phyloP scores from a whole-genome alignment of 1,140 invertebrate genomes.

The Neodiprion pinetum region DNA sequence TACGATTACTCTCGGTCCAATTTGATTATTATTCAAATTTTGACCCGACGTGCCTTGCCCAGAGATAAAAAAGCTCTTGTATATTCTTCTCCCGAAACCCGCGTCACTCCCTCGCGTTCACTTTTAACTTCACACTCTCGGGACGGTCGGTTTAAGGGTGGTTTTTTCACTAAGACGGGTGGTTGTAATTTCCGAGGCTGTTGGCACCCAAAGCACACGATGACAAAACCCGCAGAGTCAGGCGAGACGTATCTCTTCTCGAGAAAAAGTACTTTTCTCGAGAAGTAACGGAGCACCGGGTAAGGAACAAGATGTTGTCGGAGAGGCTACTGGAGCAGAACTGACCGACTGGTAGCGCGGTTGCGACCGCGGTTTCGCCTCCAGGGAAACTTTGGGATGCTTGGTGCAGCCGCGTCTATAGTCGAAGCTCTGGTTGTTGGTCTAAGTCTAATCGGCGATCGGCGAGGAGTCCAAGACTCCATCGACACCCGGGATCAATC shows the following conservation, averaged over 20 bases:
- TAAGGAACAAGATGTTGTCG: conserved; percentile 40
- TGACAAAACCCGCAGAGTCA: not conserved
- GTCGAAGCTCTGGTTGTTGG: not conserved
- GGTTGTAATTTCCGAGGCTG: not conserved
- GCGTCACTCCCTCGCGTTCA: no score
- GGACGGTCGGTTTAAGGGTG: no score
- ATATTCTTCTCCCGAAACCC: no score
- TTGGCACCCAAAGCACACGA: conserved; percentile 14
- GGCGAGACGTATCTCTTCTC: not conserved
- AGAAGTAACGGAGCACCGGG: conserved; percentile 21
- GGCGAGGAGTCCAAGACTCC: not conserved
- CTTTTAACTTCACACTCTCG: not conserved
- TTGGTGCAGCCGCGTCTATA: not conserved
- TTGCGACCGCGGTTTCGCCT: not conserved
- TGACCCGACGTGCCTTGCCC: no score
- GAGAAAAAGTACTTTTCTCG: conserved; percentile 6
- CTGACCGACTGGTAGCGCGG: conserved; percentile 34
- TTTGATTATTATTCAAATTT: not conserved
- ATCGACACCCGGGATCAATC: no score
- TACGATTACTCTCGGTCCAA: not conserved
- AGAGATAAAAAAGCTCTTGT: no score
- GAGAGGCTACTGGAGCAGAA: conserved; percentile 54
- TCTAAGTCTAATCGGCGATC: not conserved
- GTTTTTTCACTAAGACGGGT: no score
- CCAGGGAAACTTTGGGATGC: not conserved